Evolutionary conservation across 23 tunicate species (phyloP), one percentile per base, ranked within the genome.

Genomic region (Phallusia fumigata): DNA sequence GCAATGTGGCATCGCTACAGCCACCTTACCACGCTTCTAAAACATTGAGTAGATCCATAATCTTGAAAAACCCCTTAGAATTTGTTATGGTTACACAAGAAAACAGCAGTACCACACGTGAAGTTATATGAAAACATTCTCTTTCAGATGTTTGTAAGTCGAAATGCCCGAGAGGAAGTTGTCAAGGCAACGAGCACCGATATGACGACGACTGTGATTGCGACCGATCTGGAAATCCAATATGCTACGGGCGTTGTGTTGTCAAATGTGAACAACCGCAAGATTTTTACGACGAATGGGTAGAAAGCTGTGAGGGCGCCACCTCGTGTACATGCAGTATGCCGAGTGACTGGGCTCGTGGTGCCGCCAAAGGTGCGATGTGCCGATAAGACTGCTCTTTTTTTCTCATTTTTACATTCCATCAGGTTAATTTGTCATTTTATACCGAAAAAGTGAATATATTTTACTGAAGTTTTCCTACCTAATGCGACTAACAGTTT

Each of bases 301-400:
- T 45, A 19, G 64, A 10, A 11, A 77, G 49, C 35, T 77, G 81
- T 28, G 81, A 77, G 44, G 81, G 81, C 33, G 81, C 53, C 58
- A 35, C 10, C 64, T 35, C 58, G 33, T 77, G 81, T 47, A 30
- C 36, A 45, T 77, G 81, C 53, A 21, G 24, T 18, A 2, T 21
- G 22, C 28, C 33, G 10, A 28, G 30, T 3, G 64, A 40, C 2
- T 30, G 33, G 58, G 21, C 53, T 0, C 36, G 35, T 21, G 81
- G 81, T 36, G 69, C 28, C 69, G 15, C 69, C 69, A 58, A 58
- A 58, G 69, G 69, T 1, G 69, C 69, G 16, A 24, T 58, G 69
- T 58, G 69, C 69, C 26, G 69, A 24, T 58, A 58, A 58, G 26
- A 58, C 3, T 24, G 69, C 11, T 21, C 28, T 58, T 3, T 5